phyloP scores from a whole-genome alignment of 2,113 vertebrate genomes.

The Otus sunia region DNA sequence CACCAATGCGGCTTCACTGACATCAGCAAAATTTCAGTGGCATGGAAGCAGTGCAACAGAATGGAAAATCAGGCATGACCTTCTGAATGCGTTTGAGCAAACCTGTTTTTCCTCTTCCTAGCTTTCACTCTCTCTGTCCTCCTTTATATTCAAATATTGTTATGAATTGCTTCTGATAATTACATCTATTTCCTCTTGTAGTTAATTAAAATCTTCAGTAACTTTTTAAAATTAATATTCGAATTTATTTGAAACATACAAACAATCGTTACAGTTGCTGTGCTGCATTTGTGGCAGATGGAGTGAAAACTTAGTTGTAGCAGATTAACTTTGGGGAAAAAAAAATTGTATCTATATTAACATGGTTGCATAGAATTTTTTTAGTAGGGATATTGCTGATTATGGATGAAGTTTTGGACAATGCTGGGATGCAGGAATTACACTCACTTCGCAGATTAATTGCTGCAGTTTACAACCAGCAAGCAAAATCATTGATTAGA shows the following conservation, averaged over 20 bases:
- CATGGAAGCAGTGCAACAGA: neutral
- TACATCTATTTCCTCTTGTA: neutral
- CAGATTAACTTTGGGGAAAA: neutral
- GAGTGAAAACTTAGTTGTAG: neutral
- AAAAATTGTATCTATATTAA: neutral
- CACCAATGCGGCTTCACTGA: neutral
- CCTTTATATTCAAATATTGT: slow-evolving; percentile 21
- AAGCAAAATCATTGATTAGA: neutral
- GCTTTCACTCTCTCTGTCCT: neutral
- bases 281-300: neutral
- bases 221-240: neutral
- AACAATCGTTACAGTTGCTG: neutral
- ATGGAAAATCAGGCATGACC: neutral
- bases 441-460: neutral
- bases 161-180: slow-evolving; percentile 41
- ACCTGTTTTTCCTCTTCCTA: neutral
- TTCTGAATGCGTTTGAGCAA: neutral
- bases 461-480: neutral
- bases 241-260: slow-evolving; percentile 8
- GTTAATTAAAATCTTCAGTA: slow-evolving; percentile 2
- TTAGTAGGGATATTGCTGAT: neutral
- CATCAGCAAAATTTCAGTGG: neutral
- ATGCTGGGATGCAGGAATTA: too few relatives aligned
- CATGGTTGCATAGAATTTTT: neutral
- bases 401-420: neutral